A percentile compares a stretch with the other conserved stretches of the same genome.
phyloP scores from a whole-genome alignment of 2,113 vertebrate genomes.

The Brienomyrus longianalis region DNA sequence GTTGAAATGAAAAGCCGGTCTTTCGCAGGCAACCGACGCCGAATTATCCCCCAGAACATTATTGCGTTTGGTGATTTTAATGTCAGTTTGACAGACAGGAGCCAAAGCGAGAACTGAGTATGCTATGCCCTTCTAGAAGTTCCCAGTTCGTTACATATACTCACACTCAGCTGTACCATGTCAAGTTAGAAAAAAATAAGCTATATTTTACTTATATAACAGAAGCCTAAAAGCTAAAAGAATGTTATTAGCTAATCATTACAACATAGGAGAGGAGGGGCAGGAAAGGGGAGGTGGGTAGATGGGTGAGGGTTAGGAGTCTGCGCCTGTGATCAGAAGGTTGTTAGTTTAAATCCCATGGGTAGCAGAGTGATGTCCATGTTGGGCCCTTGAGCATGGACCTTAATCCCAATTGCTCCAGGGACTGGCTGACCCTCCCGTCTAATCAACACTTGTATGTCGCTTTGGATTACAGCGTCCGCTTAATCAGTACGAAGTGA shows the following conservation, averaged over 20 bases:
- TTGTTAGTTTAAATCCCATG: neutral
- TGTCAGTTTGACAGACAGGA: neutral
- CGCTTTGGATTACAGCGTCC: neutral
- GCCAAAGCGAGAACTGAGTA: neutral
- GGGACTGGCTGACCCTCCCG: neutral
- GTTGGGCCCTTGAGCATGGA: neutral
- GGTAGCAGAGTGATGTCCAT: neutral
- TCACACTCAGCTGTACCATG: neutral
- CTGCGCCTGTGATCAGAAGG: neutral
- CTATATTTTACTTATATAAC: neutral
- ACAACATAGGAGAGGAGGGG: neutral
- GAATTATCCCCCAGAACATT: neutral
- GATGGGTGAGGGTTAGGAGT: neutral
- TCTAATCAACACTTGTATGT: neutral
- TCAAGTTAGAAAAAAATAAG: neutral
- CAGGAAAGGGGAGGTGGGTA: neutral
- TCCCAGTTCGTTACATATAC: neutral
- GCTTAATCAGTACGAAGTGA: neutral
- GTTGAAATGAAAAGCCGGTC: neutral
- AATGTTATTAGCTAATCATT: neutral
- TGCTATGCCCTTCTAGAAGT: neutral
- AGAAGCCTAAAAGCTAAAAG: neutral
- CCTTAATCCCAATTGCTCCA: neutral
- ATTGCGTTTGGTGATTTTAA: neutral
- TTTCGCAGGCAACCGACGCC: neutral